A percentile compares a stretch with the other conserved stretches of the same genome.
phyloP scores from a whole-genome alignment of 1,140 invertebrate genomes.

The Antheraea pernyi region DNA sequence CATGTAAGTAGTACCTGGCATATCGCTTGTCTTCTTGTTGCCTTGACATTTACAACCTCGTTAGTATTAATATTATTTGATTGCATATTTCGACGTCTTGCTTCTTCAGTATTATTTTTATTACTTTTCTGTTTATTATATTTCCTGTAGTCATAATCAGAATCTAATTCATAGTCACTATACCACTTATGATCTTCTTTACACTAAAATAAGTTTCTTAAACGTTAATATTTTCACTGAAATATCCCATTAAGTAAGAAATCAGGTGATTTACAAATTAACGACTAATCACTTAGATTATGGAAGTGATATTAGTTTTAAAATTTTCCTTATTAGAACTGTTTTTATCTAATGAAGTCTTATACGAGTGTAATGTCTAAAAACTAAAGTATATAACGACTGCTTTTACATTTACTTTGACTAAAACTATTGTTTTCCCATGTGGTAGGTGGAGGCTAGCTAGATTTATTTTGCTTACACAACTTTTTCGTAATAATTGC shows the following conservation, averaged over 20 bases:
- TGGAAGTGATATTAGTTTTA: too few relatives aligned
- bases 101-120: neutral
- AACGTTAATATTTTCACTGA: neutral
- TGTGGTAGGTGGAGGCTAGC: too few relatives aligned
- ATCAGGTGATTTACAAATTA: too few relatives aligned
- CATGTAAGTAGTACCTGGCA: neutral
- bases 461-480: too few relatives aligned
- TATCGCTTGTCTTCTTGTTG: neutral
- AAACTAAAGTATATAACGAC: too few relatives aligned
- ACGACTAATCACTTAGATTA: neutral
- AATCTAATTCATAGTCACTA: conserved; percentile 1
- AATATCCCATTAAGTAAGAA: too few relatives aligned
- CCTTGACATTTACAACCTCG: neutral
- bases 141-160: neutral
- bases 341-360: too few relatives aligned
- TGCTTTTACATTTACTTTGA: too few relatives aligned
- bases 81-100: neutral
- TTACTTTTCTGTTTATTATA: neutral
- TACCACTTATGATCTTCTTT: neutral
- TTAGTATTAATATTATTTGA: neutral
- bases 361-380: too few relatives aligned
- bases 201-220: neutral
- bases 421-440: too few relatives aligned
- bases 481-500: too few relatives aligned
- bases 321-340: too few relatives aligned